phyloP scores from a whole-genome alignment of 35 echinoderm and acorn worm species.

The Apostichopus californicus region DNA sequence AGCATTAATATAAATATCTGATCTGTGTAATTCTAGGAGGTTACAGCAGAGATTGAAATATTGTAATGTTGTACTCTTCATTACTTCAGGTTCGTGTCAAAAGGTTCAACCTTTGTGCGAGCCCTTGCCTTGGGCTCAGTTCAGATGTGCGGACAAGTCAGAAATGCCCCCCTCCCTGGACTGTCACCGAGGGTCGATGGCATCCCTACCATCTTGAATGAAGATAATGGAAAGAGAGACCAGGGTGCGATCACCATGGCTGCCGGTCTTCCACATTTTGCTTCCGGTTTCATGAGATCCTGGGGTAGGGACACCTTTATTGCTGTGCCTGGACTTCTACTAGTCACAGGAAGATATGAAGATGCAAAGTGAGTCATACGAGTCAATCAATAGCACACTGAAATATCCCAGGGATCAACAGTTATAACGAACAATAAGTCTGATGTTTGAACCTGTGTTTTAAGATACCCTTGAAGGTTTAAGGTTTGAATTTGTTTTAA shows the following conservation, averaged over 20 bases:
- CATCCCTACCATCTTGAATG: constrained; percentile 69
- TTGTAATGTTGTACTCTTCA: too few relatives aligned
- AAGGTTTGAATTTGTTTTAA: too few relatives aligned
- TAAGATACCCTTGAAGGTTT: too few relatives aligned
- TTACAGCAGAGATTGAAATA: too few relatives aligned
- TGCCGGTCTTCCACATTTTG: constrained; percentile 94
- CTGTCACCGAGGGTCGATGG: constrained; percentile 68
- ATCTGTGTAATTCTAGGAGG: too few relatives aligned
- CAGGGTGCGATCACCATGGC: constrained; percentile 79
- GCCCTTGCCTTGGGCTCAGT: constrained; percentile 82
- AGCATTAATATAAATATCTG: too few relatives aligned
- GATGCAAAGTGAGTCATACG: constrained; percentile 84
- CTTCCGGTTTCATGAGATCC: constrained; percentile 90
- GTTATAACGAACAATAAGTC: neutral
- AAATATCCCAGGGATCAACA: neutral
- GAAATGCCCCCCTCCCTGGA: constrained; percentile 76
- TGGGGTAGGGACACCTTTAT: constrained; percentile 98
- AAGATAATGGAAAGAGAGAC: constrained; percentile 67
- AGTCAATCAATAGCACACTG: too few relatives aligned
- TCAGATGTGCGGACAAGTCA: constrained; percentile 85
- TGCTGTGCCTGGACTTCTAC: constrained; percentile 79
- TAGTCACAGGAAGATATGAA: constrained; percentile 83
- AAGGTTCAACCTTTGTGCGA: constrained; percentile 81
- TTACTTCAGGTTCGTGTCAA: constrained; percentile 70
- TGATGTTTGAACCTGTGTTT: neutral